These are phyloP conservation scores for Fringilla coelebs DNA, from an alignment of 2,797 vertebrate genomes.

Conservation along the genomic window DNA sequence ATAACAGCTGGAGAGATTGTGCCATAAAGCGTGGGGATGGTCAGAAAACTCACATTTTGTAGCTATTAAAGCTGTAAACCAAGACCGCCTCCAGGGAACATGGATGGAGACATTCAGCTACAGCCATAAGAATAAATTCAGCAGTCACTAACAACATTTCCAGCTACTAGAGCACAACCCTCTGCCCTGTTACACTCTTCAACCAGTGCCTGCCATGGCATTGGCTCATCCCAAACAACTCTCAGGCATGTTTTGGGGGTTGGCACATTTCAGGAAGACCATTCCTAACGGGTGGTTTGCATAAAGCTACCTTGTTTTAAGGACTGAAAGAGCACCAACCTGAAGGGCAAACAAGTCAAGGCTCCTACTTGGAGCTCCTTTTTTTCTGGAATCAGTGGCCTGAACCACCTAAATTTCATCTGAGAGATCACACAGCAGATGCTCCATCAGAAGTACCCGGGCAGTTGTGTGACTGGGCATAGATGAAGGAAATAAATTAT, in stretches of 20 bases:
- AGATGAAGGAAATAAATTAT: neutral
- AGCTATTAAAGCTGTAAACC: conserved; percentile 29
- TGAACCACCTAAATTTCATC: neutral
- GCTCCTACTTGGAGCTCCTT: neutral
- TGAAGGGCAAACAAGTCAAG: neutral
- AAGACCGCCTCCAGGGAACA: neutral
- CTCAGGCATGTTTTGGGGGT: neutral
- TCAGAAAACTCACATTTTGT: conserved; percentile 48
- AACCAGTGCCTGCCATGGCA: neutral
- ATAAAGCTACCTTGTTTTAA: neutral
- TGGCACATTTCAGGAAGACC: neutral
- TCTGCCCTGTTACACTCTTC: neutral
- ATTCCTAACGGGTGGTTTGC: neutral
- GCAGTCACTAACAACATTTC: neutral
- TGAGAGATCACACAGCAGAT: neutral
- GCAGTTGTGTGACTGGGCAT: neutral
- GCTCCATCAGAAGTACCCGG: neutral
- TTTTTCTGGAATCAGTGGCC: neutral
- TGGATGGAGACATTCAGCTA: neutral
- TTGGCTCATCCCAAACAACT: neutral
- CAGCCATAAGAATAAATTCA: conserved; percentile 6
- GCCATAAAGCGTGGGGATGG: neutral
- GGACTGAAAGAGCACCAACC: neutral
- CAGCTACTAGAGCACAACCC: neutral
- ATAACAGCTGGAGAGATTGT: neutral